Evolutionary conservation across 2,888 invertebrate genomes (phyloP).

Genomic region (Tillus elongatus): DNA sequence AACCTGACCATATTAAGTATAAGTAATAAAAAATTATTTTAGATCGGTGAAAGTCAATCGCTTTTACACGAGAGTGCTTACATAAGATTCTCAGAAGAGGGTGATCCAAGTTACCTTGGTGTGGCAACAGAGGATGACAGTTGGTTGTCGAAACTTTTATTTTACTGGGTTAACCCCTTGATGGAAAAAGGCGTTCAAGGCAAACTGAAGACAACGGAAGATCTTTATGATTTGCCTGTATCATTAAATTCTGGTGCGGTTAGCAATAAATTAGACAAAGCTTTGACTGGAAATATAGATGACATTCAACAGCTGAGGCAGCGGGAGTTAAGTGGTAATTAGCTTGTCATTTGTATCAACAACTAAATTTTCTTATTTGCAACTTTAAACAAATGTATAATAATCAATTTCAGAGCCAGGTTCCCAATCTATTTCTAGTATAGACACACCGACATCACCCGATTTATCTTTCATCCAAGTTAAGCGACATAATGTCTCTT

Average conservation of each 20-base stretch:
- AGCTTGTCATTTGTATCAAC: neutral
- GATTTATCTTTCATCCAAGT: slow-evolving; percentile 20
- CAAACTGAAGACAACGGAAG: slow-evolving; percentile 63
- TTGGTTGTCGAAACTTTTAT: slow-evolving; percentile 64
- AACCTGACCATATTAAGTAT: neutral
- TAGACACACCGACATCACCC: slow-evolving; percentile 13
- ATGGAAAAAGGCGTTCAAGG: slow-evolving; percentile 71
- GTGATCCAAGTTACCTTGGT: slow-evolving; percentile 64
- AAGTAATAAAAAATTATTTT: slow-evolving; percentile 9
- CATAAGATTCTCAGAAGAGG: slow-evolving; percentile 55
- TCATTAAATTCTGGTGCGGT: slow-evolving; percentile 53
- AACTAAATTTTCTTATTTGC: too few species aligned
- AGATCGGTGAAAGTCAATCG: slow-evolving; percentile 32
- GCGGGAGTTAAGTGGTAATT: neutral
- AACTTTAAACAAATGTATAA: too few species aligned
- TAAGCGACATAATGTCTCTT: slow-evolving; percentile 41
- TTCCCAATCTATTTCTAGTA: slow-evolving; percentile 15
- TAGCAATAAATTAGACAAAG: slow-evolving; percentile 51
- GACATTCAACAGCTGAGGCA: too few species aligned
- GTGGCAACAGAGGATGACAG: slow-evolving; percentile 71
- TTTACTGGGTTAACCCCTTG: slow-evolving; percentile 81
- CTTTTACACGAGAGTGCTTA: slow-evolving; percentile 45
- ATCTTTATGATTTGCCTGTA: slow-evolving; percentile 72
- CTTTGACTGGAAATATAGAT: slow-evolving; percentile 48
- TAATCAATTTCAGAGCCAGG: slow-evolving; percentile 9